These are phyloP conservation scores for Ichneumoninae sp. DNA, from an alignment of 2,888 invertebrate genomes.

Conservation along the genomic window DNA sequence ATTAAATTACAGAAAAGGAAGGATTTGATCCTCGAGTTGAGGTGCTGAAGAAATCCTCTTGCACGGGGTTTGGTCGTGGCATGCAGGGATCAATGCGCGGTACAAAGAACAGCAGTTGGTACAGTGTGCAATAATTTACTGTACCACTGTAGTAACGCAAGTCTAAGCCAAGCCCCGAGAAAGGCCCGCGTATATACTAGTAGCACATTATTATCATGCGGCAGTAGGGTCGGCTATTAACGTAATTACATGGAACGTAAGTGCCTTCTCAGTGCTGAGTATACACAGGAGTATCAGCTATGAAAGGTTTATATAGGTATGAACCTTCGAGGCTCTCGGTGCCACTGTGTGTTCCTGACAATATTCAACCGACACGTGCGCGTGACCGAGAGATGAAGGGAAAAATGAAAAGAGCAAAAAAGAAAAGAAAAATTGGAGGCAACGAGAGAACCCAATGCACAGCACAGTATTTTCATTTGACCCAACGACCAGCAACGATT, in stretches of 20 bases:
- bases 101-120: conserved; percentile 3
- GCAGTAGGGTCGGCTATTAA: conserved; percentile 66
- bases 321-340: conserved; percentile 26
- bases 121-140: conserved; percentile 51
- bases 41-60: background rate
- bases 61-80: background rate
- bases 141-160: conserved; percentile 14
- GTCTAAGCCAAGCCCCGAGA: conserved; percentile 41
- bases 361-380: conserved; percentile 39
- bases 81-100: background rate
- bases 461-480: background rate
- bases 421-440: background rate
- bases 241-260: conserved; percentile 69
- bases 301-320: conserved; percentile 48
- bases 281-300: conserved; percentile 55
- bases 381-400: conserved; percentile 7
- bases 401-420: conserved; percentile 14
- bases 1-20: background rate
- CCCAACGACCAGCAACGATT: background rate
- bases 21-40: background rate
- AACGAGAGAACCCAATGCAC: background rate
- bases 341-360: conserved; percentile 1
- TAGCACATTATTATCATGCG: conserved; percentile 66
- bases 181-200: conserved; percentile 41
- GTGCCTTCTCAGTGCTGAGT: conserved; percentile 57